Base-by-base conservation (phyloP, 2,888 invertebrate species). In the Eupithecia subumbrata region DNA sequence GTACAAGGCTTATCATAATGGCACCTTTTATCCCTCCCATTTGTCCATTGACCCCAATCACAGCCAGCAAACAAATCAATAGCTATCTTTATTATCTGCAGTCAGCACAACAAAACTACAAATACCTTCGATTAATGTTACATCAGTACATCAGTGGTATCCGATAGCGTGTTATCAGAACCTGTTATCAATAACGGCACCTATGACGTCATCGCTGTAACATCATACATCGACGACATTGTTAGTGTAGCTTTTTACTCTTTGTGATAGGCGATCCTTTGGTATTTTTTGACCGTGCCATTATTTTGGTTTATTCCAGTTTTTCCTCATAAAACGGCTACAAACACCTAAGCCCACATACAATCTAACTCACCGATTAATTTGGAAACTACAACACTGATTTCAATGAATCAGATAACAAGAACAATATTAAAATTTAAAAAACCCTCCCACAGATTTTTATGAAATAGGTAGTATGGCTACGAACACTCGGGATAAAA, bases 111-210 rank as follows among this genome's bases (percentile, higher is more conserved):
- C 82, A 86, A 83, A 85, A 84, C 84, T 84, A 87, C 87, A 87
- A 89, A 90, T 88, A 87, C 85, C 86, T 89, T 91, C 92, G 92
- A 92, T 93, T 93, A 93, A 91, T 86, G 90, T 87, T 89, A 90
- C 92, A 92, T 92, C 91, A 92, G 86, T 88, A 90, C 92, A 92
- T 92, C 91, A 92, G 86, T 71, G 83, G 82, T 91, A 92, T 91
- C 92, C 84, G 93, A 92, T 92, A 91, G 82, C 69, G 52, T 43
- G 83, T 80, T 89, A 86, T 80, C 81, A 11, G 48, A 64, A 34
- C 67, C 40, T 40, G 83, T 81, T 89, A 87, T 85, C 85, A 79
- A 74, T 56, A 48, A 60, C 66, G 60, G 48, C 18, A 67, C 66
- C 64, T 64, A 64, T 92, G 90, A 91, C 92, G 92, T 91, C 91